Evolutionary conservation across 2,113 vertebrate genomes (phyloP), one percentile per base, ranked within the genome.

Genomic region (Dicrurus megarhynchus): DNA sequence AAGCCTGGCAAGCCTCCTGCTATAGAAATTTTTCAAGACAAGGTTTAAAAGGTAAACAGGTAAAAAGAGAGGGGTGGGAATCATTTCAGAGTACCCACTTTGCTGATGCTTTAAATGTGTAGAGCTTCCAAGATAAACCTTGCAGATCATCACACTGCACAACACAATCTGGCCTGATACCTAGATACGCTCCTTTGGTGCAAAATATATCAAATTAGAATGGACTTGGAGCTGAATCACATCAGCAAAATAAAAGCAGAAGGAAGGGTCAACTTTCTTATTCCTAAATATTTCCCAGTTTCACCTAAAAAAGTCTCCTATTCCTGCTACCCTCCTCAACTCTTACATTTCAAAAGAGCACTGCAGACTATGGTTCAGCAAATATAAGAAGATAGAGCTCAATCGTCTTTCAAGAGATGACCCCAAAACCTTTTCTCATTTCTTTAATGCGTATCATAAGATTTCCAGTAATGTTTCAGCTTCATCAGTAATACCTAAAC

Each of bases 171-270:
- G 55, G 5, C 6, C 35, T 64, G 16, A 27, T 56, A 76, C 3
- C 10, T 52, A 57, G 35, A 37, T 30, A 55, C 0, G 0, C 7
- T 47, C 9, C 17, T 75, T 67, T 68, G 6, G 18, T 49, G 64
- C 27, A 64, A 76, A 64, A 41, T 0, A 0, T 52, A 35, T 11
- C 33, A 67, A 84, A 81, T 42, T 32, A 64, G 28, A 76, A 59
- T 13, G 53, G 24, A 19, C 32, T 41, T 63, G 17, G 30, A 59
- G 28, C 7, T 47, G 35, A 80, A 77, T 47, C 17, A 52, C 32
- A 65, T 32, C 18, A 79, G 6, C 14, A 55, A 64, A 20, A 49
- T 3, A 18, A 84, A 68, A n/a, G 10, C 17, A 57, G 33, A 78
- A 71, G 57, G 17, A 73, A 52, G 28, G 24, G 9, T 13, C 27